A percentile compares a stretch with the other conserved stretches of the same genome.
Conservation (phyloP, 2,797 vertebrate species). For the Epinephelus coioides region DNA sequence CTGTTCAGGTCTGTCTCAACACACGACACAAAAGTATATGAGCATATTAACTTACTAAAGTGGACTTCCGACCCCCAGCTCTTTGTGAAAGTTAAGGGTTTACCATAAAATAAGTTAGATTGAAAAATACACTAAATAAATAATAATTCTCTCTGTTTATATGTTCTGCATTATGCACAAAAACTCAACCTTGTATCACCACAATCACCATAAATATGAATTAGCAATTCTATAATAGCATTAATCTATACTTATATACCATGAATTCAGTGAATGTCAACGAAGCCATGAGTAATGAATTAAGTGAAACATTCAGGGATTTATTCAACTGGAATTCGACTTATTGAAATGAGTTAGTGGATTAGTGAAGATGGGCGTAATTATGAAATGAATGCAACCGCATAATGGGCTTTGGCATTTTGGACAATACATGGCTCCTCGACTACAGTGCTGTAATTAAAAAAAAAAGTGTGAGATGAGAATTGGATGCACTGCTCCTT, state of each 20-base stretch:
- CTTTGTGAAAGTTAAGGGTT: not conserved
- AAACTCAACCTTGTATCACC: conserved; percentile 24
- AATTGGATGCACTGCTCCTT: conserved; percentile 39
- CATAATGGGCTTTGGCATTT: conserved; percentile 68
- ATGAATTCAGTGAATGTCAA: conserved; percentile 62
- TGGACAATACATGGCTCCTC: conserved; percentile 60
- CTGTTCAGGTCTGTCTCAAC: conserved; percentile 24
- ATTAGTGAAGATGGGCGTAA: conserved; percentile 72
- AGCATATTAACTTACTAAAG: not conserved
- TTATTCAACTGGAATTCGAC: conserved; percentile 57
- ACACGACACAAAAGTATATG: not conserved
- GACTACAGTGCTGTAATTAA: conserved; percentile 58
- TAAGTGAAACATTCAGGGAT: conserved; percentile 57
- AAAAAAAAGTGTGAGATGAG: conserved; percentile 47
- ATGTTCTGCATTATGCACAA: conserved; percentile 22
- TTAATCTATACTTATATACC: conserved; percentile 42
- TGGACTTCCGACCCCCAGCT: not conserved
- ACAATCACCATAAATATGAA: conserved; percentile 38
- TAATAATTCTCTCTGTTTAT: not conserved
- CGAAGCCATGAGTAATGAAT: conserved; percentile 52
- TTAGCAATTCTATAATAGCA: conserved; percentile 40
- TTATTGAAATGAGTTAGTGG: conserved; percentile 64
- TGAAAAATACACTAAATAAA: not conserved
- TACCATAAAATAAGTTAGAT: not conserved
- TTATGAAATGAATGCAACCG: conserved; percentile 72